Evolutionary conservation across 2,888 invertebrate species (phyloP).

Genomic region (Drosophila kuntzei): DNA sequence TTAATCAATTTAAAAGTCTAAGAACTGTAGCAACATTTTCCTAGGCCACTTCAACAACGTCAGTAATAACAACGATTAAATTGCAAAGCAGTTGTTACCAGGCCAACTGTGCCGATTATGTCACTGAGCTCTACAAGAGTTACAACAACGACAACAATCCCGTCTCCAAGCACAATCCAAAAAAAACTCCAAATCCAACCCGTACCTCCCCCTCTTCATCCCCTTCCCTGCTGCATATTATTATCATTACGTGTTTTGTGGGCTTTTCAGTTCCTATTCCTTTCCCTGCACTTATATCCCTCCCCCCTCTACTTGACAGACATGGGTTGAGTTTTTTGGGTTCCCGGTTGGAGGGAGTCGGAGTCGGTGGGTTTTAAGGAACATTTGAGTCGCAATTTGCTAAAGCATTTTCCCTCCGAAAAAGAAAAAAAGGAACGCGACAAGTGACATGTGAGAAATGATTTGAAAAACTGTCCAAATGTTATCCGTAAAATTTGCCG

Average conservation of each 20-base stretch:
- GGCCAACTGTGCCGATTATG: constrained; percentile 76
- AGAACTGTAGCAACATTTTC: constrained; percentile 19
- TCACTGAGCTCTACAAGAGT: constrained; percentile 54
- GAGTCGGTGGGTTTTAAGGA: constrained; percentile 10
- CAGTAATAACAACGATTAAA: constrained; percentile 17
- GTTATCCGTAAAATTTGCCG: constrained; percentile 27
- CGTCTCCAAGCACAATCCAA: constrained; percentile 23
- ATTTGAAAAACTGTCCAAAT: constrained; percentile 50
- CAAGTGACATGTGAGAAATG: constrained; percentile 54
- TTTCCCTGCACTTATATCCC: not conserved
- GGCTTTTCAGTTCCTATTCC: constrained; percentile 39
- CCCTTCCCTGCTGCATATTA: constrained; percentile 38
- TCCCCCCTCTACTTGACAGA: constrained; percentile 29
- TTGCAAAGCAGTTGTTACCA: constrained; percentile 65
- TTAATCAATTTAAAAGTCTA: too few relatives aligned
- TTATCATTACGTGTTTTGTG: constrained; percentile 68
- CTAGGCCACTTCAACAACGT: constrained; percentile 12
- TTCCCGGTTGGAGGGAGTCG: not conserved
- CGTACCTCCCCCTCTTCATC: not conserved
- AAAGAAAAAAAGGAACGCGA: constrained; percentile 16
- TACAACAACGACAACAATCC: constrained; percentile 21
- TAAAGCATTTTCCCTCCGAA: constrained; percentile 30
- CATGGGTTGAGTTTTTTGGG: constrained; percentile 27
- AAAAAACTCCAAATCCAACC: constrained; percentile 2
- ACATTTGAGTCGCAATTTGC: constrained; percentile 37